phyloP scores from a whole-genome alignment of 2,797 vertebrate species.

The Xyrichtys novacula region DNA sequence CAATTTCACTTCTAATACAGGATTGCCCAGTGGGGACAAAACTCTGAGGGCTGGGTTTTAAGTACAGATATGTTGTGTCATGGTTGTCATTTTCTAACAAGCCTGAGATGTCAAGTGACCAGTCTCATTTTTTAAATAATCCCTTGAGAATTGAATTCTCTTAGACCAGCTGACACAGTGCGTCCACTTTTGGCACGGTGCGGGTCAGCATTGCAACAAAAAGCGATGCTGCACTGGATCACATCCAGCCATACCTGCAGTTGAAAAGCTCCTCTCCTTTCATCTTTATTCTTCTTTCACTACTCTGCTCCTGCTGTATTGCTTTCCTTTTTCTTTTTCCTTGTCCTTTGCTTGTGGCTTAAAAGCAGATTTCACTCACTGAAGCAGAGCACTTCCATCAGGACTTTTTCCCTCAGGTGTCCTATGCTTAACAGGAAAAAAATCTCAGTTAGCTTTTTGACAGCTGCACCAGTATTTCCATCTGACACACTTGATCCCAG shows the following conservation, averaged over 20 bases:
- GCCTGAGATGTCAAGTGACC: constrained; percentile 22
- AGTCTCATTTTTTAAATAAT: not conserved
- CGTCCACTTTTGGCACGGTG: constrained; percentile 18
- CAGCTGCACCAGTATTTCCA: constrained; percentile 12
- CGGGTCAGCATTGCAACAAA: constrained; percentile 66
- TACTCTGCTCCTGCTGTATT: not conserved
- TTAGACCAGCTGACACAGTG: not conserved
- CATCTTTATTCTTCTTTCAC: constrained; percentile 14
- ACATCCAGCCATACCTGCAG: constrained; percentile 56
- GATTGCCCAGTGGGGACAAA: not conserved
- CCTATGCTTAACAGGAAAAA: constrained; percentile 1
- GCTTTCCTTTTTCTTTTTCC: constrained; percentile 17
- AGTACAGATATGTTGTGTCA: not conserved
- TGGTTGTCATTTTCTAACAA: constrained; percentile 5
- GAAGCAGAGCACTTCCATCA: constrained; percentile 2
- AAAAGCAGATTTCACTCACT: not conserved
- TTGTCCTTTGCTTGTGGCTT: constrained; percentile 9
- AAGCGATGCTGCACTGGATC: constrained; percentile 51
- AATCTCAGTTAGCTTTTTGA: not conserved
- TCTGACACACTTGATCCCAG: constrained; percentile 9
- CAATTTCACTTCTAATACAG: not conserved
- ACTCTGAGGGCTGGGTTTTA: not conserved
- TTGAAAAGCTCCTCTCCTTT: constrained; percentile 13
- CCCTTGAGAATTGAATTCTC: not conserved
- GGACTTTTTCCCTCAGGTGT: not conserved